Evolutionary conservation across 2,113 vertebrate species (phyloP), one percentile per base, ranked within the genome.

Genomic region (Bos taurus): DNA sequence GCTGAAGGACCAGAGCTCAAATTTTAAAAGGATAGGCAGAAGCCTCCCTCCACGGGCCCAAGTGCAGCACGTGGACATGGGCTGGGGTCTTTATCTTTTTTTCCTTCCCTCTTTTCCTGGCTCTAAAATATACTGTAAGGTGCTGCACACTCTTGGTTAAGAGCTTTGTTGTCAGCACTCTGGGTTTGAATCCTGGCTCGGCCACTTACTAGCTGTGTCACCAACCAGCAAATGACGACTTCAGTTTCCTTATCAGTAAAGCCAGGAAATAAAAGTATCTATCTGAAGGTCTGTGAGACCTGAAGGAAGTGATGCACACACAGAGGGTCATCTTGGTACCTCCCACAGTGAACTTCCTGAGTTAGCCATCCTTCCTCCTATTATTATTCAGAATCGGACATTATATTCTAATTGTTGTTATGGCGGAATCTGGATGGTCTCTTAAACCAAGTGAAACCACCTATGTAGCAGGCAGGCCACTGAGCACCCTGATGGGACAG

Each of bases 381-480:
- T 26, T 30, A 46, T 52, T 46, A 80, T 12, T 88, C 1, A 16
- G 48, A 89, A 67, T 50, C n/a, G 59, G 77, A 36, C 5, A 19
- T 26, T 56, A 48, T 23, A 40, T 15, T 59, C 12, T 26, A 84
- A 30, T 62, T 28, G 28, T 28, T 11, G 33, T 21, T 28, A 36
- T 48, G n/a, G 81, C 4, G 1, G 43, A 52, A 88, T 82, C 36
- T 43, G 48, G 77, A 80, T 1, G 83, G 48, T 60, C 57, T 43
- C 71, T 89, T 67, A 67, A 74, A 7, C 12, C 12, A 54, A 14
- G 3, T 78, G 81, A 88, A 94, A 94, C 23, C 78, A 30, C 23
- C 40, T 25, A 17, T 3, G 9, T 1, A 16, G 25, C 2, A 48
- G 60, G 25, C 7, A 48, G 62, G 83, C 40, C 1, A 0, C 2